A percentile compares a stretch with the other conserved stretches of the same genome.
Conservation (phyloP, 2,113 vertebrate species). For the Muntiacus muntjak region DNA sequence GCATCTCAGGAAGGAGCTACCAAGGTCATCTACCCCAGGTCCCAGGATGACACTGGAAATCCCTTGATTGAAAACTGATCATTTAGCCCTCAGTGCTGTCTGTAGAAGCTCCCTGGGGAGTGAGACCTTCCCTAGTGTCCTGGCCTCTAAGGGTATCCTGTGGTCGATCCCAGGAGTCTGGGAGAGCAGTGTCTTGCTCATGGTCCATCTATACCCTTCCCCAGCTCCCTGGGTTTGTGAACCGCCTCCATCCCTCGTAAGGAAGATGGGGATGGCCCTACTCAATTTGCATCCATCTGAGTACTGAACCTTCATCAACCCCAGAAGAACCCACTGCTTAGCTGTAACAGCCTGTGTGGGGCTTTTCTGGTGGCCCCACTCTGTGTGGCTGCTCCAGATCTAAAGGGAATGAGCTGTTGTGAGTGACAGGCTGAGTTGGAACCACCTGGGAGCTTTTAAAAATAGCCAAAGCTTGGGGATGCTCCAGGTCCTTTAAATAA, state of each 20-base stretch:
- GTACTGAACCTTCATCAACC: neutral
- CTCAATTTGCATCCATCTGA: neutral
- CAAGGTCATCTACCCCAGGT: neutral
- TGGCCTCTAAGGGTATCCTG: neutral
- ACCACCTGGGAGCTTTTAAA: neutral
- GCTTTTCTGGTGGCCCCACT: neutral
- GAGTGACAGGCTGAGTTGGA: neutral
- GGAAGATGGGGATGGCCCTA: neutral
- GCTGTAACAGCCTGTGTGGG: neutral
- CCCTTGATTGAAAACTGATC: neutral
- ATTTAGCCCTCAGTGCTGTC: neutral
- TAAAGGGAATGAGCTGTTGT: neutral
- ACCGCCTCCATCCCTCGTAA: neutral
- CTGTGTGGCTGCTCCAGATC: neutral
- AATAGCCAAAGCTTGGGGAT: neutral
- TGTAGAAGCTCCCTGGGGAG: neutral
- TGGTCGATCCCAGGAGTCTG: neutral
- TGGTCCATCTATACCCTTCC: accelerated
- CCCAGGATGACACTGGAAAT: neutral
- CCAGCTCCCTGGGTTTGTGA: neutral
- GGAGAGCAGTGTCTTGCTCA: neutral
- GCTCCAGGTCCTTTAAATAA: neutral
- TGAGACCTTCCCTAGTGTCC: neutral
- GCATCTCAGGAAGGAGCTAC: neutral
- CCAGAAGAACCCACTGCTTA: neutral